Evolutionary conservation across 2,113 vertebrate species (phyloP), one percentile per base, ranked within the genome.

Genomic region (Coptodon rendalli): DNA sequence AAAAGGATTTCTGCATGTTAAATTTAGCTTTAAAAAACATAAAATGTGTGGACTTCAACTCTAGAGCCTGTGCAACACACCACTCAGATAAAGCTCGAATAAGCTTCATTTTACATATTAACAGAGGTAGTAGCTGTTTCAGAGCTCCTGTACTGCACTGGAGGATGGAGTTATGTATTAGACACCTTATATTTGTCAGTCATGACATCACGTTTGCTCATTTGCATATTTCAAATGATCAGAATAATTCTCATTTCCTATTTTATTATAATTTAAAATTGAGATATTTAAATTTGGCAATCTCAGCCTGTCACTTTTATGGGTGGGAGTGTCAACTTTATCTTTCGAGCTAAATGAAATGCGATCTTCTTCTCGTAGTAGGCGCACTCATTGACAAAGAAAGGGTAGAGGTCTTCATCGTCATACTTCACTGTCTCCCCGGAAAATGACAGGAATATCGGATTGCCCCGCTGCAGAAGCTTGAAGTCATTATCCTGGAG

Each of bases 351-450:
- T 34, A 97, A 89, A n/a, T 91, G 83, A 85, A 96, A 95, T 22
- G 97, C 96, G 9, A 95, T 94, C 50, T 91, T 95, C 86, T 96
- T 97, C 89, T 97, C 96, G 6, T 97, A 97, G 91, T 97, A 97
- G 17, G 97, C 96, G 16, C 94, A 92, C 71, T 97, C 96, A 8
- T 97, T 97, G 19, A 97, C 81, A 83, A 97, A 97, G 78, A 95
- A 73, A 12, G 96, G 94, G 90, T 96, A 94, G 80, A 96, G 92
- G 40, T 90, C 94, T 24, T 95, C 93, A 9, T 93, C 96, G 5
- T 95, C 90, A 1, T 96, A 91, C 34, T 24, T 90, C 81, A 96
- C 57, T 0, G 86, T 95, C 80, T 97, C 93, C 7, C 96, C 95
- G 11, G 90, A 89, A 90, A 97, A 96, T 3, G 87, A 87, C 90